Base-by-base conservation (phyloP, 2,797 vertebrate genomes). In the Parotocinclus haroldoi region DNA sequence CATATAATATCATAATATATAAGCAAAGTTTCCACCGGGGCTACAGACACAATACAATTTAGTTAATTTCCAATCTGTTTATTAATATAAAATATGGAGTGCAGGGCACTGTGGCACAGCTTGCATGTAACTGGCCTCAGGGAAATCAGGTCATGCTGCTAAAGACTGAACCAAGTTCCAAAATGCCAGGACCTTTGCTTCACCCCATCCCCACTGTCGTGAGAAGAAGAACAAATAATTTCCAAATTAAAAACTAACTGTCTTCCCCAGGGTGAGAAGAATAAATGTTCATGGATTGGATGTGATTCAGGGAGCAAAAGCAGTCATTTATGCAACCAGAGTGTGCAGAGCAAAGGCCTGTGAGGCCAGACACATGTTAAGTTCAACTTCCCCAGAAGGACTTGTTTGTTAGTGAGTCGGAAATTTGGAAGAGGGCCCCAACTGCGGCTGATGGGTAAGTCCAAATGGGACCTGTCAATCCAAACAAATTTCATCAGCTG, bases 401-500 rank as follows among this genome's bases (percentile, higher is more conserved):
- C 49, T 19, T 58, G 48, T 59, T 69, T 58, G 66, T 46, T 56
- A 51, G 40, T 42, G 66, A 63, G 38, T 61, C 56, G 53, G 55
- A 55, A 19, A 7, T 13, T 44, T 13, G 38, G 57, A n/a, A 9
- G 10, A 55, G 49, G 36, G 61, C 51, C 68, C n/a, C 69, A 69
- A 59, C 36, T 72, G 76, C 59, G 51, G 19, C 16, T n/a, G 10
- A 42, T 51, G 65, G 62, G 52, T 14, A 66, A 66, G 27, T 9
- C 8, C 48, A 44, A 48, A 44, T 66, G 53, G 38, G 13, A 57
- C 55, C 36, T 72, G 61, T 65, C 64, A 65, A 58, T 50, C 40
- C 66, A 65, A 74, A 68, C 63, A 65, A 69, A 66, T 65, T 66
- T 69, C 61, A 4, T 48, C 52, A 40, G 37, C 55, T 16, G 40